Base-by-base conservation (phyloP, 2,888 invertebrate species). In the Caenorhabditis sulstoni region DNA sequence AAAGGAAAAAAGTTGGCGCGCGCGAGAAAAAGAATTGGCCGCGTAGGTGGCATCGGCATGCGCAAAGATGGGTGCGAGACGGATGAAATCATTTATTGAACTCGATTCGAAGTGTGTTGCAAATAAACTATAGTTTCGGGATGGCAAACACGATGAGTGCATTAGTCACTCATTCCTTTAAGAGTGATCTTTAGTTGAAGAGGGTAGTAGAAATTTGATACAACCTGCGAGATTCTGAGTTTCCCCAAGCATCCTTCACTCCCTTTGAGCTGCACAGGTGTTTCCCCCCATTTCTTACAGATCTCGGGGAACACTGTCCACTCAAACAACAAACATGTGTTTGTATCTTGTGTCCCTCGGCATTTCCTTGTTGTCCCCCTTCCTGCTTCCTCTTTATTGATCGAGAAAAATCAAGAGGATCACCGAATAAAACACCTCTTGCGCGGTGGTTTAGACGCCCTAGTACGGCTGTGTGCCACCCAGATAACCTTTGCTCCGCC, bases 401-500 rank as follows among this genome's bases (percentile, higher is more conserved):
- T n/a, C 55, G n/a, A 18, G 16, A 20, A 22, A 14, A 50, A 29
- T 68, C 3, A 29, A 29, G 29, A 29, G 3, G 29, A 7, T 29
- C 29, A 29, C 29, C 7, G 29, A 29, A 7, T 5, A 29, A 29
- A 29, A 3, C 29, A 3, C 29, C 29, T 29, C 7, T 59, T 68
- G 58, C 41, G 37, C 50, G 52, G 41, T 68, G 59, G 41, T 59
- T 71, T 57, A 71, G 49, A 49, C 62, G 47, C 7, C 62, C 61
- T 53, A 39, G 59, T 53, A 71, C 62, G 55, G 47, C 62, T 49
- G 57, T 35, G 62, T 71, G 62, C 62, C 64, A 64, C 64, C 23
- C 44, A 49, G 58, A 18, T 64, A 73, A 64, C 64, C 64, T 73
- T 64, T 64, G 73, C 73, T 73, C 73, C 47, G 70, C 61, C 58